Evolutionary conservation across 2,888 invertebrate species (phyloP).

Genomic region (Xestia sexstrigata): DNA sequence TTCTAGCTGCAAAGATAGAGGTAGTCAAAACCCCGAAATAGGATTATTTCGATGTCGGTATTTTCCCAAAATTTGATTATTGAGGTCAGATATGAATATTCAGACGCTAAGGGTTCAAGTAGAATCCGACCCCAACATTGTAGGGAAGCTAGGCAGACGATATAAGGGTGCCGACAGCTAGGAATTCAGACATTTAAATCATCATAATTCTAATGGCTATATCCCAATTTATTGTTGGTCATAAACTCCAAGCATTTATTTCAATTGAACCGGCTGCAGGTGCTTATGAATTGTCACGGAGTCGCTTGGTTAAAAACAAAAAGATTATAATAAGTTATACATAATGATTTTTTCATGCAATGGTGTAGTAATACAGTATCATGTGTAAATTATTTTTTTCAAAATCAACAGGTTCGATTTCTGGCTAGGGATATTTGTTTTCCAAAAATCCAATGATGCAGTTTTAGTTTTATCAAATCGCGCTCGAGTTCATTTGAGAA

Average conservation of each 20-base stretch:
- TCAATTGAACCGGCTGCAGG: background rate
- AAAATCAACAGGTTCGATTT: too few species aligned
- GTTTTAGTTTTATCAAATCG: too few species aligned
- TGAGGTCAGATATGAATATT: constrained; percentile 37
- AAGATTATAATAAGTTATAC: background rate
- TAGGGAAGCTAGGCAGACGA: background rate
- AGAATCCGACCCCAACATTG: constrained; percentile 32
- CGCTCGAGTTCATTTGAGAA: too few species aligned
- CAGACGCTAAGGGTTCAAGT: constrained; percentile 22
- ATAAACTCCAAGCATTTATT: background rate
- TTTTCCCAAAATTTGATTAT: constrained; percentile 36
- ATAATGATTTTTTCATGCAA: too few species aligned
- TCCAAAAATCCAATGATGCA: too few species aligned
- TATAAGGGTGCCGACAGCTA: background rate
- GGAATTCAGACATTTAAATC: background rate
- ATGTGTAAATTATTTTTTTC: too few species aligned
- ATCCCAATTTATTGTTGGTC: background rate
- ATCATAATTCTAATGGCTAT: background rate
- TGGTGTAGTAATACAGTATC: too few species aligned
- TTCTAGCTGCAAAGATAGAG: background rate
- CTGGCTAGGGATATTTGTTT: too few species aligned
- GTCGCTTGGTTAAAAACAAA: background rate
- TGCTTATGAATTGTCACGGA: background rate
- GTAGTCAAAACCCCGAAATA: background rate
- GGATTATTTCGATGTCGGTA: constrained; percentile 20